Evolutionary conservation across 1,140 invertebrate genomes (phyloP), one percentile per base, ranked within the genome.

Genomic region (Brachionus rubens): DNA sequence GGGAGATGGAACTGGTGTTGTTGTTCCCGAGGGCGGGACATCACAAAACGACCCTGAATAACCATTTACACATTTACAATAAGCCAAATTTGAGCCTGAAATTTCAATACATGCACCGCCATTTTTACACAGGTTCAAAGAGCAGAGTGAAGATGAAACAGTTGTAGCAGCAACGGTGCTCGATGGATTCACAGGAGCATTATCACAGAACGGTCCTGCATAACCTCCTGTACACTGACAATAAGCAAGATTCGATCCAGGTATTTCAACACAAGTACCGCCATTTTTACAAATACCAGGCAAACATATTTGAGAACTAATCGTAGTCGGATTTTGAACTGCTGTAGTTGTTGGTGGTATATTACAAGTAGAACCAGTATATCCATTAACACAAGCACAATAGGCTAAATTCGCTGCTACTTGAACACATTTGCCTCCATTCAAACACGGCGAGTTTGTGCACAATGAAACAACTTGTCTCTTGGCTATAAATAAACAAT

Each of bases 41-140:
- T 72, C 30, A 54, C 68, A 72, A 72, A 50, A 50, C 7, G 16
- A 21, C 2, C 59, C 59, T n/a, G 59, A 30, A 26, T 43, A 65
- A 26, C 59, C 59, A 43, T 24, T 65, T 21, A 14, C 30, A 21
- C 59, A 65, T 0, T 41, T 28, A 43, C 59, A 65, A 65, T 14
- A 28, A 43, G 59, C 59, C 10, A 65, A 43, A 43, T 65, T 65
- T 24, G 16, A 12, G 5, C 9, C 16, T 26, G 24, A 19, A 24
- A 16, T 6, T 43, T 10, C 12, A 54, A 21, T 6, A 65, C 59
- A 65, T 19, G 4, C 14, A 10, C 59, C 59, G 12, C 59, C 59
- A 26, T 65, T 65, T 36, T 24, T 2, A 43, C 59, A 65, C 28
- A 21, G 30, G 16, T 36, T 65, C 5, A 3, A 36, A 10, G 5